Base-by-base conservation (phyloP, 2,113 vertebrate genomes). In the Leucoraja erinaceus region DNA sequence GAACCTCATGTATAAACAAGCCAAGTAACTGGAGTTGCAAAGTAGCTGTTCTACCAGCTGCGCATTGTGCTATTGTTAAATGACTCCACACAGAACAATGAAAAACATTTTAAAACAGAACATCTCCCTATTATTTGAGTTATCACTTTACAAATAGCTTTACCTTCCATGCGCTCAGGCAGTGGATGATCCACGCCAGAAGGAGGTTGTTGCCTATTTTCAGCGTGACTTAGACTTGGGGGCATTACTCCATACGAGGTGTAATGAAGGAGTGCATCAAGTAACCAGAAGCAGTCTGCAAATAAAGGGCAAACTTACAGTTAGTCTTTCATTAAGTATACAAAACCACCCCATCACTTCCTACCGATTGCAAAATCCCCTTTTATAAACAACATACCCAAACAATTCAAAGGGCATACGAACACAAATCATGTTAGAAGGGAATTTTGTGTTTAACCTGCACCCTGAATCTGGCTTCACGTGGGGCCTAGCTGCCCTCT, bases 241-340 rank as follows among this genome's bases (percentile, higher is more conserved):
- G 98, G 98, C 0, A 96, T 98, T 96, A 99, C 97, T 3, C 98
- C 98, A 0, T 99, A 99, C 0, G 98, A 98, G 0, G 99, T 99
- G 94, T 98, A 99, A 95, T 99, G 99, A 77, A 99, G 97, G 76
- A 99, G 97, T 0, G 98, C 96, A 20, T 99, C 99, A 92, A 99
- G 96, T 10, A 99, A 96, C 98, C 99, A 99, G 93, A 99, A 99
- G 94, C 98, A 99, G 88, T 99, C 98, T 99, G 96, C 10, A 88
- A 25, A 9, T 22, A 81, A 33, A 81, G 68, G 66, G 28, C 3
- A 91, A 91, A 54, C 18, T 11, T 74, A 20, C 63, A 54, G 66
- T 72, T 38, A 91, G n/a, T 28, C 31, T 25, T 90, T 72, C 2
- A 6, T 12, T 10, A 56, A 79, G 77, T 20, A 79, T 18, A 78